Conservation (phyloP, 2,797 vertebrate genomes). For the Tolypeutes matacus region DNA sequence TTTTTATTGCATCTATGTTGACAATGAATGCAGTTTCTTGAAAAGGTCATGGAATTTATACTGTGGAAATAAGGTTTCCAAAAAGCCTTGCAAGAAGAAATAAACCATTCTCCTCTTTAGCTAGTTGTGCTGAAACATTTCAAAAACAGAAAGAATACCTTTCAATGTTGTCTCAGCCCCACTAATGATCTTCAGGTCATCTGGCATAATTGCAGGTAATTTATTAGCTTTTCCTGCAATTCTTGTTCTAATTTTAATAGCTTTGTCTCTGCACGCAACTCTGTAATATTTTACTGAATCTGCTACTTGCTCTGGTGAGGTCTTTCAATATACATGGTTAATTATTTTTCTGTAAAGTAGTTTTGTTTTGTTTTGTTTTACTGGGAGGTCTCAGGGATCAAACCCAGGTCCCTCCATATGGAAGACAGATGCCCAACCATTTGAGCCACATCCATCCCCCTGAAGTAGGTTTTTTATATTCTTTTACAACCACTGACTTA, state of each 20-base stretch:
- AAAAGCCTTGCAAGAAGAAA: conserved; percentile 74
- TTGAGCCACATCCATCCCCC: no score
- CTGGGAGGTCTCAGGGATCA: no score
- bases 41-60: no score
- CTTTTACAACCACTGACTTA: conserved; percentile 98
- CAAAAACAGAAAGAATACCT: conserved; percentile 93
- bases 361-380: no score
- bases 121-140: no score
- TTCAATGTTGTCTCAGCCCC: conserved; percentile 98
- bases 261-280: conserved; percentile 95
- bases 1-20: conserved; percentile 95
- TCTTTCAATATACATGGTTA: no score
- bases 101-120: no score
- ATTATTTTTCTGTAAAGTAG: conserved; percentile 98
- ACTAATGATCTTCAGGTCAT: conserved; percentile 99
- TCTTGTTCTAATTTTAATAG: conserved; percentile 96
- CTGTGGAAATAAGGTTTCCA: conserved; percentile 97
- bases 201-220: conserved; percentile 98
- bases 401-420: no score
- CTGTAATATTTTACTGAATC: no score
- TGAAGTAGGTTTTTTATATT: conserved; percentile 99
- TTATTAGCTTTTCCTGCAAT: conserved; percentile 98
- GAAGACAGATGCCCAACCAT: no score
- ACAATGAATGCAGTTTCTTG: not conserved
- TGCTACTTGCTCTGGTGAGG: no score